Evolutionary conservation across 2,113 vertebrate species (phyloP).

Genomic region (Pseudorectes ferrugineus): DNA sequence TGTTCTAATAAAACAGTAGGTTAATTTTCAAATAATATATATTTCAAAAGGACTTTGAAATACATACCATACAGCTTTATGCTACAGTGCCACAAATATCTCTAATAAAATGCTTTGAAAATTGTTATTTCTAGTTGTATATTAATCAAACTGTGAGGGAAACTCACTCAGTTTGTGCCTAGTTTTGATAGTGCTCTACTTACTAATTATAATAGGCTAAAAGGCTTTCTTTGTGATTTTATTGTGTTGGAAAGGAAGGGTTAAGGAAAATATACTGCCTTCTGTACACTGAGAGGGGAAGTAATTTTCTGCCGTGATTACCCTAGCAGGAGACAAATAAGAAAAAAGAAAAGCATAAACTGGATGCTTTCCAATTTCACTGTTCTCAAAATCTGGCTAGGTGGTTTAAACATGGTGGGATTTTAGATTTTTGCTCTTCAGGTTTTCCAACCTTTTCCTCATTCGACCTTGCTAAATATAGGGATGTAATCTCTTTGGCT

Average conservation of each 20-base stretch:
- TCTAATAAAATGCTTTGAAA: not conserved
- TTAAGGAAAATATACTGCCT: not conserved
- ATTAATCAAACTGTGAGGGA: not conserved
- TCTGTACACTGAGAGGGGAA: not conserved
- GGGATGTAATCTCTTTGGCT: not conserved
- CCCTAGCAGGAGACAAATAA: not conserved
- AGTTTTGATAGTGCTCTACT: not conserved
- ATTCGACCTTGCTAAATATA: not conserved
- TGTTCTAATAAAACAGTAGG: not conserved
- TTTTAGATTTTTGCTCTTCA: not conserved
- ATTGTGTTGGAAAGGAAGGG: not conserved
- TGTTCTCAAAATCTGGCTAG: not conserved
- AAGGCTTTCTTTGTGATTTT: not conserved
- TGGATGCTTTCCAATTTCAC: not conserved
- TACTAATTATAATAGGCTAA: not conserved
- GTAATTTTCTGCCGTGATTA: constrained; percentile 9
- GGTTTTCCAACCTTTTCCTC: not conserved
- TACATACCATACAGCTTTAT: rapidly evolving
- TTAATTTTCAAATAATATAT: not conserved
- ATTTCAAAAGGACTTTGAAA: not conserved
- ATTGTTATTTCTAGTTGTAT: not conserved
- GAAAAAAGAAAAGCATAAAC: not conserved
- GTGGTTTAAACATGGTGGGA: not conserved
- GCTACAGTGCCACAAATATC: not conserved
- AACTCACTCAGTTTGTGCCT: not conserved